Conservation (phyloP, 1,140 invertebrate species). For the Limonius californicus region DNA sequence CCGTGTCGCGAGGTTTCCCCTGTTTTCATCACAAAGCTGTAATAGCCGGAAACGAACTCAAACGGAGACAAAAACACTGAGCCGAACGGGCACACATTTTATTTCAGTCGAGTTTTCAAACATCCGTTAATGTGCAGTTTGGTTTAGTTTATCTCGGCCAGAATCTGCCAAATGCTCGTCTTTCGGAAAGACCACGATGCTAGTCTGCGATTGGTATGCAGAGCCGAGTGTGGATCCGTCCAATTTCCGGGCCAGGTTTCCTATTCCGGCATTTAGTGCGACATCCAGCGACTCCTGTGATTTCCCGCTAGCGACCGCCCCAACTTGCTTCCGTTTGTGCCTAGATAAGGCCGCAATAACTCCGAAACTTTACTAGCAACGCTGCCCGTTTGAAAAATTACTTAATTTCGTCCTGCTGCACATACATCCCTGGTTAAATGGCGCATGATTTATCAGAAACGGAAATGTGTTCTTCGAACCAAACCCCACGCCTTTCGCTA, state of each 20-base stretch:
- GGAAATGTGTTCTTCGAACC: slow-evolving; percentile 1
- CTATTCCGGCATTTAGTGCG: slow-evolving; percentile 36
- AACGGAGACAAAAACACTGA: no score
- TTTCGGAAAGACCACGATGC: background rate
- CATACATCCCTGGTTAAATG: background rate
- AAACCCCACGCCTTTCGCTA: background rate
- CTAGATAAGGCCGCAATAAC: slow-evolving; percentile 27
- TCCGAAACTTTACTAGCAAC: slow-evolving; percentile 10
- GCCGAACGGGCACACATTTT: no score
- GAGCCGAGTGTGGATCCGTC: slow-evolving; percentile 30
- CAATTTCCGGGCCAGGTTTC: slow-evolving; percentile 36
- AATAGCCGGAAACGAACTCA: no score
- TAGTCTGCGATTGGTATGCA: slow-evolving; percentile 28
- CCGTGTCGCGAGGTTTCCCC: no score
- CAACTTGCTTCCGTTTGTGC: slow-evolving; percentile 20
- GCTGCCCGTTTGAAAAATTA: slow-evolving; percentile 21
- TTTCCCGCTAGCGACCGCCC: slow-evolving; percentile 25
- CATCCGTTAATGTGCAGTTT: background rate
- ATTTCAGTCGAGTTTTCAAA: background rate
- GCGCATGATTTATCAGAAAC: background rate
- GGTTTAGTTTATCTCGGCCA: background rate
- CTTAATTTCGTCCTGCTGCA: slow-evolving; percentile 20
- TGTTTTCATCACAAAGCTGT: no score
- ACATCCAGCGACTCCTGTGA: slow-evolving; percentile 23
- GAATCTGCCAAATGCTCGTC: background rate